A percentile compares a stretch with the other conserved stretches of the same genome.
These are phyloP conservation scores for Pelusios castaneus DNA, from an alignment of 2,113 vertebrate genomes.

Conservation along the genomic window DNA sequence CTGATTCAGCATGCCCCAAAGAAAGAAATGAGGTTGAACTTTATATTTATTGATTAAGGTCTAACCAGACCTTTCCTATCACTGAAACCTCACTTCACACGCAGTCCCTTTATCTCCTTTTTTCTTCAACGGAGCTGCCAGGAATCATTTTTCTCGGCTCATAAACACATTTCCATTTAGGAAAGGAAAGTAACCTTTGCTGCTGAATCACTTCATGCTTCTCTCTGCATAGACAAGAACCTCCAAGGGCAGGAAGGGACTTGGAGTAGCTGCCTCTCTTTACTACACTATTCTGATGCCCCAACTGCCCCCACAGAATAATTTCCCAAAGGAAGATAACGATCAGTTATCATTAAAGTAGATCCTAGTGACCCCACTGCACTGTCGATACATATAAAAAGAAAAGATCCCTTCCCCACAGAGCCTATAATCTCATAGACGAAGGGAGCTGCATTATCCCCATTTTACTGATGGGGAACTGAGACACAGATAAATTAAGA, in stretches of 20 bases:
- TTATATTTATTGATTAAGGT: constrained; percentile 44
- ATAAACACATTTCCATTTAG: constrained; percentile 56
- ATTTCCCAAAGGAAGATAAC: background rate
- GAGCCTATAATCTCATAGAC: background rate
- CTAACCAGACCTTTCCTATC: constrained; percentile 46
- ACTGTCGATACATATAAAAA: background rate
- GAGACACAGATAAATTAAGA: background rate
- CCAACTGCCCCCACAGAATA: background rate
- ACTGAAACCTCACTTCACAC: constrained; percentile 27
- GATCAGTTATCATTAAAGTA: background rate
- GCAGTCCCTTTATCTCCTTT: constrained; percentile 42
- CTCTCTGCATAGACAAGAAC: background rate
- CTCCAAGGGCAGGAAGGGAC: background rate
- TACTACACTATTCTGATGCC: background rate
- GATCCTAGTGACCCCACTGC: background rate
- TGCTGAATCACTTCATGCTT: constrained; percentile 1
- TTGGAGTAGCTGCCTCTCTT: background rate
- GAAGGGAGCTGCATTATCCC: background rate
- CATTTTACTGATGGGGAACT: background rate
- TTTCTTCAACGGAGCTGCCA: constrained; percentile 29
- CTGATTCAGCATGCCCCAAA: background rate
- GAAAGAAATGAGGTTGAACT: constrained; percentile 50
- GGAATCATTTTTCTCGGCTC: constrained; percentile 21
- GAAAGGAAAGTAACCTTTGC: constrained; percentile 23
- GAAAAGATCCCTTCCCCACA: background rate